Conservation (phyloP, 2,797 vertebrate species). For the Salarias fasciatus region DNA sequence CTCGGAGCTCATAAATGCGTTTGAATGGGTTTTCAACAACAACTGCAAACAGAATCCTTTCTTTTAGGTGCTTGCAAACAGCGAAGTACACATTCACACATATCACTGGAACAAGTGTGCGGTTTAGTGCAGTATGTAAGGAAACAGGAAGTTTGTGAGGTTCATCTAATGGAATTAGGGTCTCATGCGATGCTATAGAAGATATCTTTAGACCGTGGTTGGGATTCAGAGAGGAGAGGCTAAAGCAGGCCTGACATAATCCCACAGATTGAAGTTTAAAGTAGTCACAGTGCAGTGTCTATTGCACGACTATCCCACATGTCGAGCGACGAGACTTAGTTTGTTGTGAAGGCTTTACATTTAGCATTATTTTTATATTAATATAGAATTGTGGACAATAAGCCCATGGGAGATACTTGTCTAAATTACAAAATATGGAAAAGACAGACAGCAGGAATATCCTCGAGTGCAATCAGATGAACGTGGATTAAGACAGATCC, state of each 20-base stretch:
- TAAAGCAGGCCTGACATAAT: constrained; percentile 70
- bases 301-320: constrained; percentile 31
- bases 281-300: constrained; percentile 33
- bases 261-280: constrained; percentile 70
- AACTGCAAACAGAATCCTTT: constrained; percentile 15
- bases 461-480: constrained; percentile 9
- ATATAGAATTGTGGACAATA: not conserved
- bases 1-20: constrained; percentile 11
- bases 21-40: constrained; percentile 38
- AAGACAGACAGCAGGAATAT: constrained; percentile 20
- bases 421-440: not conserved
- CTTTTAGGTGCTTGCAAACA: not conserved
- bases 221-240: constrained; percentile 54
- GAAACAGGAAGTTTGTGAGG: constrained; percentile 32
- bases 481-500: constrained; percentile 39
- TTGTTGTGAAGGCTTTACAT: constrained; percentile 17
- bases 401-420: not conserved
- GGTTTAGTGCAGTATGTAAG: not conserved
- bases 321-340: constrained; percentile 31
- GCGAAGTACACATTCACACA: not conserved
- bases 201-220: constrained; percentile 73
- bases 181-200: constrained; percentile 42
- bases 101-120: not conserved
- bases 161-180: constrained; percentile 57
- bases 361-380: constrained; percentile 13